Evolutionary conservation across 2,797 vertebrate species (phyloP), one percentile per base, ranked within the genome.

Genomic region (Myiotriccus ornatus): DNA sequence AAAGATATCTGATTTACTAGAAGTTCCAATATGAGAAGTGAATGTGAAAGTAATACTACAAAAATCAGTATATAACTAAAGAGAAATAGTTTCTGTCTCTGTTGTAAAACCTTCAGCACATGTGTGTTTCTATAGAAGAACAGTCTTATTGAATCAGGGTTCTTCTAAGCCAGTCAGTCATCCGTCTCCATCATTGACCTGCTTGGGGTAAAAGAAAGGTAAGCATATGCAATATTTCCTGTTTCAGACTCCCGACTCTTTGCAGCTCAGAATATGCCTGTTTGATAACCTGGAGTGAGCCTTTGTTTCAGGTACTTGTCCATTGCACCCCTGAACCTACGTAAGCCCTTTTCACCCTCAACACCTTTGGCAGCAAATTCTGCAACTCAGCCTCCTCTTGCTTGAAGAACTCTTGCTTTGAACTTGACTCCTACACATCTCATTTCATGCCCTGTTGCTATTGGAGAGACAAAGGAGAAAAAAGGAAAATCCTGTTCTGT

Each of bases 391-490:
- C 68, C 65, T 85, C 37, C 41, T 93, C 75, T 85, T 96, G 68
- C 71, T 74, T 93, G 84, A 94, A 87, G 81, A 91, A 83, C 71
- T 92, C 73, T 85, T 80, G 46, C 60, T 92, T 94, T 87, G 82
- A 91, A 67, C 87, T 93, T 89, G 75, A 93, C 78, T 92, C 28
- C 41, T 90, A 47, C 44, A 70, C 10, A 5, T 87, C 59, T 92
- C 12, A 6, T 91, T 93, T 87, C 44, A 56, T 82, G 67, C 56
- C 87, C 43, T 85, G 32, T 71, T 73, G n/a, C 37, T 89, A 28
- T 12, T 91, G 52, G 44, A 79, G 52, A 84, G 32, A n/a, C 2
- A 7, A 71, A 62, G 34, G 20, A 76, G 39, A 52, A 8, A 62
- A 10, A 39, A n/a, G 25, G n/a, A 64, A 46, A 34, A n/a, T 34